Base-by-base conservation (phyloP, 92 coral and sea anemone species). In the Palythoa grandis region DNA sequence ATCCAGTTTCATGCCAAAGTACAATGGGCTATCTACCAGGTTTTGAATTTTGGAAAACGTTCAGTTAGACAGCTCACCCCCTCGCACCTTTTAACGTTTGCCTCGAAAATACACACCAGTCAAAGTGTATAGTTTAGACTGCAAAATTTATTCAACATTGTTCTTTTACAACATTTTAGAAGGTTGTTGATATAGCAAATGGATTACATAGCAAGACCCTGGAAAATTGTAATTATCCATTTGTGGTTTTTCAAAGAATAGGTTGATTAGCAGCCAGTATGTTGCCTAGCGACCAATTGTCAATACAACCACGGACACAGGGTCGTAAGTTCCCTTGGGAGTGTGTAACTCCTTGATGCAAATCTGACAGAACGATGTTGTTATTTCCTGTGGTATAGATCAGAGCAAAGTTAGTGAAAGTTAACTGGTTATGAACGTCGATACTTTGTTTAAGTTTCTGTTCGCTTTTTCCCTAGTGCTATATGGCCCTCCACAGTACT, bases 341-440 rank as follows among this genome's bases (percentile, higher is more conserved):
- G 83, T 78, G 72, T 78, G 83, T 8, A 78, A 52, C 25, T 78
- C 83, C 70, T 78, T 78, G 83, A 78, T 61, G 53, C 83, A 78
- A 5, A 78, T 78, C 20, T 54, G 83, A 37, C 83, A 78, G 38
- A 39, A 57, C 17, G 72, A 78, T 3, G 25, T 16, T 67, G 83
- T 58, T 61, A 78, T 78, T 50, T 78, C 83, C 83, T 78, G 57
- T n/a, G 2, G n/a, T 11, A 29, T 2, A 15, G 9, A 11, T 16
- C 19, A 74, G 60, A 48, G 4, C 54, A 19, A 1, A n/a, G 38
- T 50, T 7, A n/a, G 35, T 29, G n/a, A 29, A 29, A 29, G 35
- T 29, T 29, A 60, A 14, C 20, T 15, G 19, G 5, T 8, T 52
- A 0, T 52, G 57, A 5, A 14, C 22, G 66, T 14, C 35, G 35